Evolutionary conservation across 1,140 invertebrate genomes (phyloP).

Genomic region (Drosophila ambigua): DNA sequence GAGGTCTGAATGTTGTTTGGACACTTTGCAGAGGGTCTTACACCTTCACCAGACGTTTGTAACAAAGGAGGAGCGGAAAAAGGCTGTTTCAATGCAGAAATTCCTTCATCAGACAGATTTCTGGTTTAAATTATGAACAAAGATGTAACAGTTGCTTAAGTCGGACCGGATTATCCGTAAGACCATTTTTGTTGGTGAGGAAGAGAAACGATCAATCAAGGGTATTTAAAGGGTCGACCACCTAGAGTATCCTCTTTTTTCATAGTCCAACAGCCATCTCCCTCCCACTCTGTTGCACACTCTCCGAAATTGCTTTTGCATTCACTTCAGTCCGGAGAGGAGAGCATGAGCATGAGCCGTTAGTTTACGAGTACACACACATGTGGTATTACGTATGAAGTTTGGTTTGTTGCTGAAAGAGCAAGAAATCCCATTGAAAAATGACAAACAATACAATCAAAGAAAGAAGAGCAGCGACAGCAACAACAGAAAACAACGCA

Average conservation of each 20-base stretch:
- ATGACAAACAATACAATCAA: conserved; percentile 49
- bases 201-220: no score
- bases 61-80: background rate
- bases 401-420: conserved; percentile 19
- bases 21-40: background rate
- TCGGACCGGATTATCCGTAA: no score
- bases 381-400: conserved; percentile 36
- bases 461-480: conserved; percentile 13
- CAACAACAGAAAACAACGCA: conserved; percentile 37
- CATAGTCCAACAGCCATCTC: no score
- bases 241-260: no score
- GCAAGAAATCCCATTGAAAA: conserved; percentile 56
- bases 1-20: conserved; percentile 5
- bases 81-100: no score
- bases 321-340: background rate
- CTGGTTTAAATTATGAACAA: background rate
- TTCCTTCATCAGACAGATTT: no score
- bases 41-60: background rate
- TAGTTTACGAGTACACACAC: conserved; percentile 9
- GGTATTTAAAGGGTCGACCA: no score
- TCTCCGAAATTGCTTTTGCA: conserved; percentile 6
- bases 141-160: background rate
- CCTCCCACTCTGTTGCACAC: no score
- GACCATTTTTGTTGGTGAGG: no score
- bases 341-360: conserved; percentile 16